Percentiles rank a stretch among this genome's conserved stretches.
These are phyloP conservation scores for Danio tinwini DNA, from an alignment of 2,797 vertebrate species.

Conservation along the genomic window DNA sequence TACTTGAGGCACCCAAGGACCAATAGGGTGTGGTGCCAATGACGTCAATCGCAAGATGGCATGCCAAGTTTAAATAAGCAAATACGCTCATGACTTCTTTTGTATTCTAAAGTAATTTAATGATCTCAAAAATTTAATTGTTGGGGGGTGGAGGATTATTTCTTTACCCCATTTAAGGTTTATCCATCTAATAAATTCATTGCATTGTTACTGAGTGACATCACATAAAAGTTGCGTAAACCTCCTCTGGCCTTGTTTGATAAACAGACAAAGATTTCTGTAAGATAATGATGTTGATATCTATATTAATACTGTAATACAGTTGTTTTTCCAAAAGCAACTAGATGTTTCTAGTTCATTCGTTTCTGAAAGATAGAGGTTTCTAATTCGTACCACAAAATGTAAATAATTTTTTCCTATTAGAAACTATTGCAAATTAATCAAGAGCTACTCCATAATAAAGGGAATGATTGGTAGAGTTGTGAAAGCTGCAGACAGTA, in stretches of 20 bases:
- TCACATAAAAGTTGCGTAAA: not conserved
- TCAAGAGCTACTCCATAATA: not conserved
- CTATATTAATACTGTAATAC: not conserved
- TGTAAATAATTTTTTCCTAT: constrained; percentile 49
- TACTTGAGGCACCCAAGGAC: not conserved
- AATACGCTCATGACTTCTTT: not conserved
- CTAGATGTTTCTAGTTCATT: too few relatives aligned
- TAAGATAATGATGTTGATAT: constrained; percentile 6
- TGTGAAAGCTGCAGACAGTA: constrained; percentile 43
- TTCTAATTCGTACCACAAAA: constrained; percentile 29
- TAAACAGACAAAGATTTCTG: not conserved
- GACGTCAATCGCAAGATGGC: not conserved
- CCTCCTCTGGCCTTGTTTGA: not conserved
- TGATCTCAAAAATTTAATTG: not conserved
- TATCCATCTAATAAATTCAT: not conserved
- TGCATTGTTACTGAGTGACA: not conserved
- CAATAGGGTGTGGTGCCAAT: not conserved
- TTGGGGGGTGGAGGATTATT: not conserved
- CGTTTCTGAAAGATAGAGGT: not conserved
- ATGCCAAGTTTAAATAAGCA: not conserved
- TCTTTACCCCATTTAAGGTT: not conserved
- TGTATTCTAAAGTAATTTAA: not conserved
- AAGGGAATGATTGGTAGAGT: constrained; percentile 29
- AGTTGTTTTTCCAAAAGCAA: constrained; percentile 43
- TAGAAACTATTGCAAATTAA: constrained; percentile 51